Percentiles rank a stretch among this genome's conserved stretches.
Conservation (phyloP, 2,888 invertebrate genomes). For the Thelaira solivaga region DNA sequence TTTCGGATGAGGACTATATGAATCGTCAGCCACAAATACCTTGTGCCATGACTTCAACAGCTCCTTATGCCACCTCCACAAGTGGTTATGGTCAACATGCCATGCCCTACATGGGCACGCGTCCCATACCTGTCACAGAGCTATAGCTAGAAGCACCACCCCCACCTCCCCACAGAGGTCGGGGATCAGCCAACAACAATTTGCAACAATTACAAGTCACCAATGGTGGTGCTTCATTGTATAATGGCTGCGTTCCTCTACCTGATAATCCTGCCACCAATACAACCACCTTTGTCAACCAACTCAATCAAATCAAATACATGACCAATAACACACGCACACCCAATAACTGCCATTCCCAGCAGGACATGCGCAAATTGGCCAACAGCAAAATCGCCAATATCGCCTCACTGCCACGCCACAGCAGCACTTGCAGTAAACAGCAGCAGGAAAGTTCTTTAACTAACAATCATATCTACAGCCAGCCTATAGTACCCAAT, state of each 20-base stretch:
- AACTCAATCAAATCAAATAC: constrained; percentile 76
- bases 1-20: constrained; percentile 90
- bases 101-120: constrained; percentile 78
- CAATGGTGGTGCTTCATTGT: constrained; percentile 67
- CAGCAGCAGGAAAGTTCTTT: constrained; percentile 68
- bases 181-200: constrained; percentile 69
- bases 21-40: constrained; percentile 74
- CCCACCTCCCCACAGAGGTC: constrained; percentile 85
- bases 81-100: constrained; percentile 75
- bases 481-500: constrained; percentile 73
- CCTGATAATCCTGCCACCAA: constrained; percentile 69
- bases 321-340: constrained; percentile 71
- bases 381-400: constrained; percentile 68
- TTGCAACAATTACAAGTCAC: constrained; percentile 75
- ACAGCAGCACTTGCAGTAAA: constrained; percentile 63
- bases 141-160: constrained; percentile 94
- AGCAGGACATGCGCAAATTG: constrained; percentile 72
- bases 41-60: constrained; percentile 68
- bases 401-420: constrained; percentile 68
- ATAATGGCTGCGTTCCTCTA: constrained; percentile 64
- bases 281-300: constrained; percentile 73
- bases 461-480: constrained; percentile 71
- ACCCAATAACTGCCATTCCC: constrained; percentile 66
- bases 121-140: constrained; percentile 92
- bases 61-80: constrained; percentile 69